Evolutionary conservation across 2,113 vertebrate species (phyloP).

Genomic region (Etheostoma spectabile): DNA sequence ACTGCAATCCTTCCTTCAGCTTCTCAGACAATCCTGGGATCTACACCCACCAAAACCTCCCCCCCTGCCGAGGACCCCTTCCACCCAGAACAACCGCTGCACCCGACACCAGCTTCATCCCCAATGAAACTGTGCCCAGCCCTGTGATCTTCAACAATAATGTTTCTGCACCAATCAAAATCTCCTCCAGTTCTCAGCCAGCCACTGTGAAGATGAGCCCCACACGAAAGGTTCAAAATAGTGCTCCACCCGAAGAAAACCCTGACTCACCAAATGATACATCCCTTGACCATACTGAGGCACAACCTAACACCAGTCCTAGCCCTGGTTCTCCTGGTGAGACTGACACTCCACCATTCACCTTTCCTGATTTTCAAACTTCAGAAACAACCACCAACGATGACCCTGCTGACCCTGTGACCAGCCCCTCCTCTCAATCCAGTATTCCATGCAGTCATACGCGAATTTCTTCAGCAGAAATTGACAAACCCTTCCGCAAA

Average conservation of each 20-base stretch:
- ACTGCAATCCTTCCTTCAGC: conserved; percentile 69
- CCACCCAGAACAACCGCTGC: background rate
- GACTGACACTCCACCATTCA: background rate
- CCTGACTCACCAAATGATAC: background rate
- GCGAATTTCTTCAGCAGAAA: conserved; percentile 56
- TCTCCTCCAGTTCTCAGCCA: conserved; percentile 16
- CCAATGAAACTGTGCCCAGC: conserved; percentile 28
- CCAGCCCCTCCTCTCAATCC: conserved; percentile 57
- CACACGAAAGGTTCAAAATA: background rate
- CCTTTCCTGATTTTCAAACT: conserved; percentile 24
- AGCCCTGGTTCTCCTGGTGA: background rate
- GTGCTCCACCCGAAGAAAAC: conserved; percentile 6
- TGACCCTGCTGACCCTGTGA: conserved; percentile 14
- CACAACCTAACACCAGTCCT: conserved; percentile 1
- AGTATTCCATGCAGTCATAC: conserved; percentile 36
- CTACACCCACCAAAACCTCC: conserved; percentile 52
- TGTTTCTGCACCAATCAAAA: conserved; percentile 36
- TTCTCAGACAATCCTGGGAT: conserved; percentile 57
- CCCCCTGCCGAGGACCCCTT: conserved; percentile 11
- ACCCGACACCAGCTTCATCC: conserved; percentile 15
- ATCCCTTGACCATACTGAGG: background rate
- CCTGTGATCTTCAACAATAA: conserved; percentile 41
- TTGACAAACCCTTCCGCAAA: conserved; percentile 61
- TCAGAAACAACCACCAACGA: conserved; percentile 1
- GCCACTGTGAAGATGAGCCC: conserved; percentile 10